Percentiles rank a stretch among this genome's conserved stretches.
phyloP scores from a whole-genome alignment of 1,140 invertebrate species.

The Ooceraea biroi region DNA sequence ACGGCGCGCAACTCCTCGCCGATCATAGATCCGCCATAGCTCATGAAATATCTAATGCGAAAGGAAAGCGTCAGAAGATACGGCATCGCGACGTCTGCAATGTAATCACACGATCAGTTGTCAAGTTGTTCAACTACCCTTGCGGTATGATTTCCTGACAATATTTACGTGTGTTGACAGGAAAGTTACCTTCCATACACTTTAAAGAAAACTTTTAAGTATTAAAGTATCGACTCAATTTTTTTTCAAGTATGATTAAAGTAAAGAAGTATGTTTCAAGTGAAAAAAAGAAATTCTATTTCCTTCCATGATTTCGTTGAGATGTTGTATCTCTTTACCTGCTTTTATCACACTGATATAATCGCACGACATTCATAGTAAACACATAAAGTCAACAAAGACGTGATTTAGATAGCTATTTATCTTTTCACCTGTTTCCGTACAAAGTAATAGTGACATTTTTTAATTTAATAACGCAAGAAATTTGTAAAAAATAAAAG shows the following conservation, averaged over 20 bases:
- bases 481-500: background rate
- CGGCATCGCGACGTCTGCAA: constrained; percentile 14
- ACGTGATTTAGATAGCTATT: constrained; percentile 3
- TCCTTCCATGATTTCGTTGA: background rate
- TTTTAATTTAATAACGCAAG: background rate
- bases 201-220: too few species aligned
- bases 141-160: constrained; percentile 23
- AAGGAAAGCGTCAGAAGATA: constrained; percentile 9
- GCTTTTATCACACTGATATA: background rate
- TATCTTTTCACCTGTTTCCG: constrained; percentile 27
- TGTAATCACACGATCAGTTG: constrained; percentile 25
- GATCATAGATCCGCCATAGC: constrained; percentile 52
- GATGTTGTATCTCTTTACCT: background rate
- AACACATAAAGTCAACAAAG: constrained; percentile 12
- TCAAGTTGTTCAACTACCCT: constrained; percentile 25
- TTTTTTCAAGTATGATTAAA: background rate
- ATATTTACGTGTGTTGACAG: constrained; percentile 39
- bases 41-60: constrained; percentile 55
- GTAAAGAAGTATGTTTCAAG: too few species aligned
- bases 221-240: background rate
- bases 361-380: background rate
- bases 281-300: background rate
- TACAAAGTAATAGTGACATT: background rate
- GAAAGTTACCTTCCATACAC: too few species aligned
- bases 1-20: constrained; percentile 40